These are phyloP conservation scores for Rotaria magnacalcarata DNA, from an alignment of 2,888 invertebrate genomes.

Conservation along the genomic window DNA sequence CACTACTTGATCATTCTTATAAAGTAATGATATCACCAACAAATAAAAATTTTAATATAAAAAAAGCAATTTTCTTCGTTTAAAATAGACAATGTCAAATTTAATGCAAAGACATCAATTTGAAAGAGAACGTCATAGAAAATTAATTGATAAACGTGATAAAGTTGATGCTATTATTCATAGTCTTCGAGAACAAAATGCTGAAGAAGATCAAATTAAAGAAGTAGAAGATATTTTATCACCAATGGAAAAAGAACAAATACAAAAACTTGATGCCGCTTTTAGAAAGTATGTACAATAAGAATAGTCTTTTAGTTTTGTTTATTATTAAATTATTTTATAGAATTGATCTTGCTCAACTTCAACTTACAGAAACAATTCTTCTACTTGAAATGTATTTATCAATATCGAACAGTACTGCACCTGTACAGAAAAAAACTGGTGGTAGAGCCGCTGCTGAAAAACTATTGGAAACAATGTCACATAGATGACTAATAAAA, in stretches of 20 bases:
- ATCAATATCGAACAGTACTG: not conserved
- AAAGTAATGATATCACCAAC: not conserved
- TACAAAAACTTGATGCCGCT: conserved; percentile 24
- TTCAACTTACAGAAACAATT: conserved; percentile 34
- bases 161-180: conserved; percentile 34
- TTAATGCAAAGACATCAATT: conserved; percentile 9
- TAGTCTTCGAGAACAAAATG: conserved; percentile 18
- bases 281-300: not conserved
- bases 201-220: conserved; percentile 8
- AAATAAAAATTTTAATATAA: no score
- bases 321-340: not conserved
- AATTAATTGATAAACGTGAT: conserved; percentile 28
- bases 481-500: not conserved
- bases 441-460: conserved; percentile 8
- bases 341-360: conserved; percentile 33
- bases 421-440: not conserved
- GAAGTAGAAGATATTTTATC: conserved; percentile 35
- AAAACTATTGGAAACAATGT: not conserved
- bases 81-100: conserved; percentile 14
- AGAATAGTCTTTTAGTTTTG: not conserved
- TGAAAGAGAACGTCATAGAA: conserved; percentile 27
- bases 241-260: conserved; percentile 21
- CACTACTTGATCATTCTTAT: conserved; percentile 26
- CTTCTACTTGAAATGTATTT: conserved; percentile 15
- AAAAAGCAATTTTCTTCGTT: not conserved